A percentile compares a stretch with the other conserved stretches of the same genome.
These are phyloP conservation scores for Trichopoda pennipes DNA, from an alignment of 2,888 invertebrate species.

Conservation along the genomic window DNA sequence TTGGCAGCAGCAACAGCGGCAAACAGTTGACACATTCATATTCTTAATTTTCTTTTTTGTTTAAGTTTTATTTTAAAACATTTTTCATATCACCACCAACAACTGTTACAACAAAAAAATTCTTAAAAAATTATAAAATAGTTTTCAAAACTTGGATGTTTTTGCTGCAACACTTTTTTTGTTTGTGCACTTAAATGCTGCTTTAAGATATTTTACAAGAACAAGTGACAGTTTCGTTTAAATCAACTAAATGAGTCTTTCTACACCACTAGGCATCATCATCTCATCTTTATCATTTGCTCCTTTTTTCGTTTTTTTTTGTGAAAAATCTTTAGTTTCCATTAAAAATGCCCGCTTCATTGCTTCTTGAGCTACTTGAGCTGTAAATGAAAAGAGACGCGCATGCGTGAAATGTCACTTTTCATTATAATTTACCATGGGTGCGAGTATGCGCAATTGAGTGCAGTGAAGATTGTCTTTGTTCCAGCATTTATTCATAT, in stretches of 20 bases:
- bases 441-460: conserved; percentile 50
- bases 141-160: not conserved
- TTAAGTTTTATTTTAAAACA: conserved; percentile 8
- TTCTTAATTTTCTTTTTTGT: conserved; percentile 24
- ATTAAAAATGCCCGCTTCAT: conserved; percentile 24
- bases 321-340: conserved; percentile 39
- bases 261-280: conserved; percentile 64
- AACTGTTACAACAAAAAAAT: not conserved
- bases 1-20: conserved; percentile 1
- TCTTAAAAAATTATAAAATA: conserved; percentile 30
- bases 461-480: conserved; percentile 27
- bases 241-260: conserved; percentile 72
- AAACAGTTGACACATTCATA: conserved; percentile 56
- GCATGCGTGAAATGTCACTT: conserved; percentile 80
- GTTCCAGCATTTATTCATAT: conserved; percentile 58
- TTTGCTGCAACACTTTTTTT: not conserved
- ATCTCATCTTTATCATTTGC: conserved; percentile 5
- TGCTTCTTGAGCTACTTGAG: conserved; percentile 19
- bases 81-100: conserved; percentile 47
- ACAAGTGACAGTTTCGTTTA: conserved; percentile 72
- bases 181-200: conserved; percentile 48
- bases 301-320: not conserved
- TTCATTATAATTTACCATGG: conserved; percentile 75
- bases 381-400: conserved; percentile 65
- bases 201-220: conserved; percentile 70